Percentiles rank a stretch among this genome's conserved stretches.
These are phyloP conservation scores for Chloroceryle inda DNA, from an alignment of 2,797 vertebrate species.

Conservation along the genomic window DNA sequence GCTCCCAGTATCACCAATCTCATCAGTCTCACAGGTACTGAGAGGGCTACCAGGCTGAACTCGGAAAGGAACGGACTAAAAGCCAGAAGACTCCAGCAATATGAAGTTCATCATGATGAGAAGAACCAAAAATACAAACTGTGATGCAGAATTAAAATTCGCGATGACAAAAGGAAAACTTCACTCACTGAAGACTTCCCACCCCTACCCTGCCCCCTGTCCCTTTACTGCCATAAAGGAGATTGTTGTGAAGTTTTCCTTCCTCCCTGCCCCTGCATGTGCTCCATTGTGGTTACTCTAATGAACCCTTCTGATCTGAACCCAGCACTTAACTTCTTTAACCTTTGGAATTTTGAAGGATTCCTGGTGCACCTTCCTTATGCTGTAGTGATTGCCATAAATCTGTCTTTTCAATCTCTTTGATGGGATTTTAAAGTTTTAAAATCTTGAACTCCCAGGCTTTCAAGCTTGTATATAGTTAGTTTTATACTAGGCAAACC, in stretches of 20 bases:
- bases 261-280: constrained; percentile 76
- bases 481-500: constrained; percentile 84
- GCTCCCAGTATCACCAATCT: constrained; percentile 94
- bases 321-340: constrained; percentile 84
- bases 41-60: constrained; percentile 64
- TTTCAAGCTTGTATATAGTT: constrained; percentile 84
- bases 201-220: background rate
- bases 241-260: constrained; percentile 77
- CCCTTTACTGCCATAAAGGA: constrained; percentile 75
- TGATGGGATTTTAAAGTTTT: constrained; percentile 84
- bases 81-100: constrained; percentile 81
- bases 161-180: constrained; percentile 62
- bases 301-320: constrained; percentile 80
- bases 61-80: constrained; percentile 60
- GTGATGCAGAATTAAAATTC: constrained; percentile 56
- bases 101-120: constrained; percentile 79
- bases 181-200: constrained; percentile 58
- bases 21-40: constrained; percentile 96
- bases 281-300: constrained; percentile 79
- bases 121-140: constrained; percentile 82
- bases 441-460: constrained; percentile 80
- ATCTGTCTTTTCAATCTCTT: constrained; percentile 81
- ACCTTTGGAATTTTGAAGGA: constrained; percentile 82
- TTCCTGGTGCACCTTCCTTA: constrained; percentile 88
- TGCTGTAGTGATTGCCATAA: constrained; percentile 84